Conservation (phyloP, 2,888 invertebrate genomes). For the Auanema freiburgensis region DNA sequence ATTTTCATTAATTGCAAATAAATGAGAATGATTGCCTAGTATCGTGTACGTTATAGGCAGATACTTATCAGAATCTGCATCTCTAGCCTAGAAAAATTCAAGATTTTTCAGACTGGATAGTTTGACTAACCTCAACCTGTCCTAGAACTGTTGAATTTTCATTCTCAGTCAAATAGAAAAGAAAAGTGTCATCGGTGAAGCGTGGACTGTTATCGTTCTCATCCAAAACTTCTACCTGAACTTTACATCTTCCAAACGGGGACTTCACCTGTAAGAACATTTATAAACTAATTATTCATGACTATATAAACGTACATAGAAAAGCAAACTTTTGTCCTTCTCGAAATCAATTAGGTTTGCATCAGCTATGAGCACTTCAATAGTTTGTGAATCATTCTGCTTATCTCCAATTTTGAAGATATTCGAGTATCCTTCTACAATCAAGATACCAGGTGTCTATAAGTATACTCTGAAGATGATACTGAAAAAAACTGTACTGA, state of each 20-base stretch:
- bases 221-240: constrained; percentile 6
- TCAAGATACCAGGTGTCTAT: neutral
- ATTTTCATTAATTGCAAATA: constrained; percentile 28
- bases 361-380: neutral
- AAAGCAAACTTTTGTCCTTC: neutral
- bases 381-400: neutral
- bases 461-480: too few species aligned
- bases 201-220: constrained; percentile 5
- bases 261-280: constrained; percentile 3
- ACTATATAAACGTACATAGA: neutral
- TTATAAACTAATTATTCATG: neutral
- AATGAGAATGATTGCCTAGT: constrained; percentile 20
- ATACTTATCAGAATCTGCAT: constrained; percentile 19
- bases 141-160: constrained; percentile 26
- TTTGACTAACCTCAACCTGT: constrained; percentile 18
- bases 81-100: constrained; percentile 18
- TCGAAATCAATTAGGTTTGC: neutral
- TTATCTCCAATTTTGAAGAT: too few species aligned
- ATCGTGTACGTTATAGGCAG: constrained; percentile 11
- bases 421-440: neutral
- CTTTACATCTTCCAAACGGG: constrained; percentile 10
- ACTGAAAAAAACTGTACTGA: too few species aligned
- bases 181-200: constrained; percentile 30
- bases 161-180: constrained; percentile 34
- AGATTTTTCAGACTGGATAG: neutral